These are phyloP conservation scores for Hydropotes inermis DNA, from an alignment of 2,113 vertebrate genomes.

Conservation along the genomic window DNA sequence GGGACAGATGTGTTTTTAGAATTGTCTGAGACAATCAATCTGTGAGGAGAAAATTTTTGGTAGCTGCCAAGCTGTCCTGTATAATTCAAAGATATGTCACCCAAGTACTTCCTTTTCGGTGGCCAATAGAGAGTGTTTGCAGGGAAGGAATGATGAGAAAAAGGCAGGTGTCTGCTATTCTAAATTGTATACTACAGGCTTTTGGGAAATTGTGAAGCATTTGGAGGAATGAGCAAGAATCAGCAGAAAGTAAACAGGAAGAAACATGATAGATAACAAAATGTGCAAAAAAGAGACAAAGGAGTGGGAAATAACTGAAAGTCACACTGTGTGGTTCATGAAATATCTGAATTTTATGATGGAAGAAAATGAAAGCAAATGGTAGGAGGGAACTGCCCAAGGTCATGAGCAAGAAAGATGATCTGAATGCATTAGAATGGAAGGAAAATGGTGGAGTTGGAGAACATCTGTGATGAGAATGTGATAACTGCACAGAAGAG, in stretches of 20 bases:
- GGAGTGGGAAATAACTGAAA: background rate
- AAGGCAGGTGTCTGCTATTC: background rate
- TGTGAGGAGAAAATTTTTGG: constrained; percentile 62
- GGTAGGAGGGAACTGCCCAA: background rate
- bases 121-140: constrained; percentile 1
- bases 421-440: background rate
- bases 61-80: constrained; percentile 70
- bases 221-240: background rate
- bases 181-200: background rate
- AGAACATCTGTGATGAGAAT: background rate
- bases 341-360: background rate
- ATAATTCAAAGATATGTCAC: constrained; percentile 71
- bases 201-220: background rate
- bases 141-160: background rate
- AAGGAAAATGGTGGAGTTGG: background rate
- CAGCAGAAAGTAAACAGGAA: background rate
- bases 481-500: background rate
- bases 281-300: background rate
- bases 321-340: background rate
- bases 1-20: constrained; percentile 70
- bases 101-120: constrained; percentile 44
- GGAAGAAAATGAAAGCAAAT: background rate
- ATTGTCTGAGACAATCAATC: constrained; percentile 67
- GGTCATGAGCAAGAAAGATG: background rate
- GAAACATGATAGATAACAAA: background rate